phyloP scores from a whole-genome alignment of 1,140 invertebrate genomes.

The Zeugodacus cucurbitae region DNA sequence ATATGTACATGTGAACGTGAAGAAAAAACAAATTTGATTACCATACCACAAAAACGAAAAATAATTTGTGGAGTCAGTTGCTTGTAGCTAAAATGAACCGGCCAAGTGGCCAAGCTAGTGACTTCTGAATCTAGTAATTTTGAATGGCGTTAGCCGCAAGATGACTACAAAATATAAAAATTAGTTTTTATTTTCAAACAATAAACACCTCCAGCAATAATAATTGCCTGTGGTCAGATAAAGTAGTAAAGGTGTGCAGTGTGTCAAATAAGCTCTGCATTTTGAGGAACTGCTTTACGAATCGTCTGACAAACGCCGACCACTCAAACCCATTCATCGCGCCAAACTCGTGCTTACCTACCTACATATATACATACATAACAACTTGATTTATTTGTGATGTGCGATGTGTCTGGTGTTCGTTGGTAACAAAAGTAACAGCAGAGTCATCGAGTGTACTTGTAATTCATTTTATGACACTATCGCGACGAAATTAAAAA shows the following conservation, averaged over 20 bases:
- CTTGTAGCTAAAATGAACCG: not conserved
- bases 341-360: not conserved
- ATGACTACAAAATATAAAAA: not conserved
- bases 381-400: not conserved
- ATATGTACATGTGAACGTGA: not conserved
- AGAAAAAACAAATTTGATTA: not conserved
- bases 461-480: conserved; percentile 61
- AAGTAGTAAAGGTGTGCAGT: not conserved
- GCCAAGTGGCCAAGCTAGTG: too few species aligned
- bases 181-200: not conserved
- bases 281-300: conserved; percentile 58
- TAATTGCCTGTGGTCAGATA: not conserved
- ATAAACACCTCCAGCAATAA: not conserved
- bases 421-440: not conserved
- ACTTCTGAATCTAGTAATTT: too few species aligned
- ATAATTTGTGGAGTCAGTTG: not conserved
- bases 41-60: not conserved
- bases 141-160: not conserved
- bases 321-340: not conserved
- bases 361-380: not conserved
- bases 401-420: not conserved
- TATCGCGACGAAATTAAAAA: conserved; percentile 9
- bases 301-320: not conserved
- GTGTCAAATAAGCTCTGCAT: conserved; percentile 59
- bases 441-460: conserved; percentile 42